These are phyloP conservation scores for Pluvianellus socialis DNA, from an alignment of 2,113 vertebrate genomes.

Conservation along the genomic window DNA sequence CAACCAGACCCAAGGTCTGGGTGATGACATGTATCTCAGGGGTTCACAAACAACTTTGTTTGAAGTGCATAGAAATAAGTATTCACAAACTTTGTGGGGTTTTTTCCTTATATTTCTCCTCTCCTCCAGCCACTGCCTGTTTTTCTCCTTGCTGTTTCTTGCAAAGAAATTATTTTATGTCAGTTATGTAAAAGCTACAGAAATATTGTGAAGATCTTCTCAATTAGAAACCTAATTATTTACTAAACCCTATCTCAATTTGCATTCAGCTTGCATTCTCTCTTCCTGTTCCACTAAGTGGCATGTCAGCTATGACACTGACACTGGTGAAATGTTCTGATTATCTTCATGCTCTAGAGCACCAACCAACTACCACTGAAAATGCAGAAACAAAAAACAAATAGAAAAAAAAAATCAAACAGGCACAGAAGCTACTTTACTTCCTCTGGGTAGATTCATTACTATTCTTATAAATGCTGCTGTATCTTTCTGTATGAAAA, in stretches of 20 bases:
- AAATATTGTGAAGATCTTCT: not conserved
- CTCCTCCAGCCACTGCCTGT: not conserved
- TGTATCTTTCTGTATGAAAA: not conserved
- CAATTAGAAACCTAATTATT: not conserved
- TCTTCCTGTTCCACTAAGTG: not conserved
- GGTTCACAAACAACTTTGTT: not conserved
- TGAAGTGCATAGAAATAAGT: not conserved
- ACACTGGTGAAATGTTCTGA: not conserved
- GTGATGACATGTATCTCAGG: not conserved
- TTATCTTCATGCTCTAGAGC: not conserved
- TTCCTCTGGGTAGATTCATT: not conserved
- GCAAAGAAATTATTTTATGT: not conserved
- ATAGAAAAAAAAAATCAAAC: not conserved
- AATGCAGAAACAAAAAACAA: not conserved
- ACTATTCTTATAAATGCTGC: not conserved
- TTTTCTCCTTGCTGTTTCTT: not conserved
- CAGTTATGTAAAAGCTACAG: not conserved
- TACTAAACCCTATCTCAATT: not conserved
- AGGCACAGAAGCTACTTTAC: not conserved
- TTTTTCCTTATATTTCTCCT: not conserved
- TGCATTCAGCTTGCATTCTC: not conserved
- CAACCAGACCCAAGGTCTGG: not conserved
- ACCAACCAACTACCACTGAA: not conserved
- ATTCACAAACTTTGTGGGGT: rapidly evolving
- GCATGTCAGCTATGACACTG: not conserved